These are phyloP conservation scores for Sterna hirundo DNA, from an alignment of 2,113 vertebrate species.

Conservation along the genomic window DNA sequence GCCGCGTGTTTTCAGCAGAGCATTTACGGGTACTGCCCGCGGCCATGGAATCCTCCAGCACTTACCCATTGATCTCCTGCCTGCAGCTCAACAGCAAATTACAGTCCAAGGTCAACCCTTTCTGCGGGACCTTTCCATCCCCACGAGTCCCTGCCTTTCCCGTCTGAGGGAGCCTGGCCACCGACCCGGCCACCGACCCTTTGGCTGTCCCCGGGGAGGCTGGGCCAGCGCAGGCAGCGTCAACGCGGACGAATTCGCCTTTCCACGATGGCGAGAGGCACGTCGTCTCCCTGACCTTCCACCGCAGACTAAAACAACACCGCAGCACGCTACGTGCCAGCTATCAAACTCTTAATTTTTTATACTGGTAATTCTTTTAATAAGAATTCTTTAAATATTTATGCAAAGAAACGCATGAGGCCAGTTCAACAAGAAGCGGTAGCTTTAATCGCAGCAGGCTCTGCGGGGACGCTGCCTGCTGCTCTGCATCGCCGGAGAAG, in stretches of 20 bases:
- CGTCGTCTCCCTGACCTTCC: background rate
- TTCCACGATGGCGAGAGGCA: accelerated
- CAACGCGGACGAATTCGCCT: accelerated
- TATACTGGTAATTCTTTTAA: conserved; percentile 66
- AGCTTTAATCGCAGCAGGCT: conserved; percentile 36
- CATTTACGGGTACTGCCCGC: background rate
- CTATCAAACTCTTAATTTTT: conserved; percentile 35
- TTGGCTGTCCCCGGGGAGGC: background rate
- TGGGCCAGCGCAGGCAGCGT: accelerated
- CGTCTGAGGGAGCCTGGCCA: background rate
- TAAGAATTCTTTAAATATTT: conserved; percentile 72
- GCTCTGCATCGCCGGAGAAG: background rate
- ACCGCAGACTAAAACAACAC: background rate
- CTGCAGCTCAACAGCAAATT: background rate
- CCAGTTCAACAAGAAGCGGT: conserved; percentile 27
- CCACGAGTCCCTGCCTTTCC: background rate
- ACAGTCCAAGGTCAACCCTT: background rate
- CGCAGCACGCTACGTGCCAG: background rate
- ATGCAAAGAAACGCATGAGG: conserved; percentile 23
- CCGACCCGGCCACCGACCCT: accelerated
- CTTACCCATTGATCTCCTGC: background rate
- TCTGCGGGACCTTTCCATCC: background rate
- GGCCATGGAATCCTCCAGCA: background rate
- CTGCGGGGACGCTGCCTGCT: background rate
- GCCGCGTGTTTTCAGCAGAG: background rate